Base-by-base conservation (phyloP, 2,888 invertebrate genomes). In the Ormyrus labotus region DNA sequence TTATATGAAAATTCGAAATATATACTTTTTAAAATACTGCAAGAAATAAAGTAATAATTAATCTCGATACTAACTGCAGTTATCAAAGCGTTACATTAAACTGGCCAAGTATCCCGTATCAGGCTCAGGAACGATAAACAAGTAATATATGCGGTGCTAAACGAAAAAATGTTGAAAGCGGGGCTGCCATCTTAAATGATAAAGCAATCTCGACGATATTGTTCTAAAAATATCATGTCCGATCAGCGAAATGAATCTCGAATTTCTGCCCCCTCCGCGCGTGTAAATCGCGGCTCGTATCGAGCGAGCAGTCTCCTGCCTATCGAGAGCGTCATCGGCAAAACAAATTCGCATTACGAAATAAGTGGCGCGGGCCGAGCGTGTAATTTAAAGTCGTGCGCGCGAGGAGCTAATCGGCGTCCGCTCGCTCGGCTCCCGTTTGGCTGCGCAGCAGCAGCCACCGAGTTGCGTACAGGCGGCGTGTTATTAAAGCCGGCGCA, bases 301-400 rank as follows among this genome's bases (percentile, higher is more conserved):
- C 9, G 7, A 13, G 6, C 13, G 60, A 60, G 5, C 47, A 61
- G 61, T 2, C 19, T 19, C 45, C 34, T 34, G 13, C 61, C 53
- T 50, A 77, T 70, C 61, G 65, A 13, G 47, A 53, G 61, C 69
- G 34, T 45, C 71, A 75, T 76, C 79, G 58, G 60, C 68, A 81
- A 82, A 82, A 79, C 76, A 76, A 79, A 82, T 75, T 64, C 79
- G 67, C 55, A 75, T 74, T 70, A 72, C 57, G 75, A 79, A 69
- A 67, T 19, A 19, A 19, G 48, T 71, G 68, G 45, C 50, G 55
- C 65, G 45, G 13, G 13, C 61, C 58, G 5, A 60, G 74, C 48
- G 68, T 76, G 63, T 57, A 81, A 81, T 72, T 79, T 76, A 58
- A 51, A 64, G 63, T 65, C 63, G 45, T 19, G 51, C 19, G 19